A percentile compares a stretch with the other conserved stretches of the same genome.
These are phyloP conservation scores for Nematolebias whitei DNA, from an alignment of 2,113 vertebrate species.

Conservation along the genomic window DNA sequence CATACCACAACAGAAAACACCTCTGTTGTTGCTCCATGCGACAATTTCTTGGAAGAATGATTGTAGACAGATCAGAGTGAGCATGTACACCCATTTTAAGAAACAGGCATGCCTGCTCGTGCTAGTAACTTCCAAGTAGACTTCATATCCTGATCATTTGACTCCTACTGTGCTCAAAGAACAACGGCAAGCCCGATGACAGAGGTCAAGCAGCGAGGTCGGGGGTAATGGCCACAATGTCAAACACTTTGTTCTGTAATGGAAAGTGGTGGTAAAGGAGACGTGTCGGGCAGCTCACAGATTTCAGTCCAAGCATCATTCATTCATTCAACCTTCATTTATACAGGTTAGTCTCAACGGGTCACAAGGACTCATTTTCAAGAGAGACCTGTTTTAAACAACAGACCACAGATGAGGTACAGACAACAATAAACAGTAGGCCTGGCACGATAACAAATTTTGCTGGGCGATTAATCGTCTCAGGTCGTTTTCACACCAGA, in stretches of 20 bases:
- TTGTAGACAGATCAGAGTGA: slow-evolving; percentile 5
- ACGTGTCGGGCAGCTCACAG: background rate
- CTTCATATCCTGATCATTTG: slow-evolving; percentile 14
- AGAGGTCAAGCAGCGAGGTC: slow-evolving; percentile 12
- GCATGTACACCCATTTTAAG: background rate
- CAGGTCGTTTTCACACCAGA: no score
- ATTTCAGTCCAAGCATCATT: background rate
- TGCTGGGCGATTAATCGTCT: no score
- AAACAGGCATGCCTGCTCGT: background rate
- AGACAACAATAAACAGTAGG: no score
- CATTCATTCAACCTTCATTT: no score
- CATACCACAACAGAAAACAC: background rate
- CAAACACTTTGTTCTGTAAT: slow-evolving; percentile 17
- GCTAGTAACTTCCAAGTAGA: background rate
- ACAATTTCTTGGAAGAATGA: slow-evolving; percentile 17
- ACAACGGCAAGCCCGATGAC: slow-evolving; percentile 14
- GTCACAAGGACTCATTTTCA: no score
- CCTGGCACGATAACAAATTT: no score
- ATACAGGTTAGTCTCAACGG: no score
- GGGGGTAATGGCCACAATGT: slow-evolving; percentile 20
- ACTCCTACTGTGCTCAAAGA: slow-evolving; percentile 13
- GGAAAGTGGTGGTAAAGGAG: background rate
- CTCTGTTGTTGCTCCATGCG: background rate
- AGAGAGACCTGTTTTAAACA: no score
- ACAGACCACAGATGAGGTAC: no score